Base-by-base conservation (phyloP, 2,797 vertebrate species). In the Crocidura indochinensis region DNA sequence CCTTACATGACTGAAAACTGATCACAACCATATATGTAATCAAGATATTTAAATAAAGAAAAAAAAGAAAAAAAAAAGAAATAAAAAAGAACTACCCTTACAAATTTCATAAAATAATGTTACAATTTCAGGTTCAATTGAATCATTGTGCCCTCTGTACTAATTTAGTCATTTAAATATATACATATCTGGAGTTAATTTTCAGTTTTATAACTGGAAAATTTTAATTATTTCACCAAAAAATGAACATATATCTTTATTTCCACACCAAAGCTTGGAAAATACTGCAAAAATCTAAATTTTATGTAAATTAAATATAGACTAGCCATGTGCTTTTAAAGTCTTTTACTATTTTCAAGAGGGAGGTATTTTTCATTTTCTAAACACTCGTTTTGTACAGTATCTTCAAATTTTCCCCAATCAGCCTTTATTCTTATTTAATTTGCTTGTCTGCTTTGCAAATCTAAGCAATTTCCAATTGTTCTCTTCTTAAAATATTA, bases 231-330 rank as follows among this genome's bases (percentile, higher is more conserved):
- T 8, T n/a, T 90, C 19, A 29, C 12, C 20, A 56, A 53, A 12
- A 82, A 10, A 1, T 71, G 15, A 10, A 24, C 80, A 53, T 46
- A 56, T 93, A 53, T 84, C 53, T 69, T 82, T 78, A 72, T 76
- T 82, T 84, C 11, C 24, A 2, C 24, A 19, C 46, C 22, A 87
- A 6, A 83, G 3, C 17, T 83, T 44, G 11, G 44, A 26, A 91
- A 69, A 11, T 62, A 82, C 17, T 68, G 26, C 19, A 85, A 62
- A 14, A 67, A 49, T 75, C 26, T 38, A 31, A 68, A 38, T 73
- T 77, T 85, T 29, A 68, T 31, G 2, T 68, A 82, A 91, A 76
- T 80, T 91, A 90, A 68, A 64, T 65, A 71, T 29, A 65, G 12
- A 26, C 1, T 2, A 75, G n/a, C 7, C 19, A 44, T 44, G 5